Evolutionary conservation across 1,140 invertebrate genomes (phyloP).

Genomic region (Eupristina koningsbergeri): DNA sequence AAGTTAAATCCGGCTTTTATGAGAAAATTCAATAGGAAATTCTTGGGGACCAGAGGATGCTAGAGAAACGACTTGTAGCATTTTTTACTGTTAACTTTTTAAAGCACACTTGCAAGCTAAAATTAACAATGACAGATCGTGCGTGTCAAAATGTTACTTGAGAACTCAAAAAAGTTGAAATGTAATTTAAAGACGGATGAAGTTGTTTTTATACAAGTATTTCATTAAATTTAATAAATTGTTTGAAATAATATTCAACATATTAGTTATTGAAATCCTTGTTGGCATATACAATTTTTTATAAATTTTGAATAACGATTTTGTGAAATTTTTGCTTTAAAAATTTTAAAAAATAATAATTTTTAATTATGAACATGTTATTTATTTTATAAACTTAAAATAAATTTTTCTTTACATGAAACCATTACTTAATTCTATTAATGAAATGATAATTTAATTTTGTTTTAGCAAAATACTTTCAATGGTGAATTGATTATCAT

Average conservation of each 20-base stretch:
- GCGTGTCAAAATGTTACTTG: neutral
- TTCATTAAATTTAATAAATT: slow-evolving; percentile 9
- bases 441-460: no score
- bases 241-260: neutral
- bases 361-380: no score
- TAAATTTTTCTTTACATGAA: no score
- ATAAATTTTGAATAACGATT: no score
- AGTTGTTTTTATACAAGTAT: slow-evolving; percentile 11
- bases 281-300: no score
- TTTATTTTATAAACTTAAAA: no score
- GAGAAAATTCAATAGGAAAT: slow-evolving; percentile 22
- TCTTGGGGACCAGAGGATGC: neutral
- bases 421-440: no score
- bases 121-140: slow-evolving; percentile 41
- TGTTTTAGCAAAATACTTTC: no score
- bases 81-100: slow-evolving; percentile 12
- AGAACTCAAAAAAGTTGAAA: slow-evolving; percentile 9
- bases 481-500: no score
- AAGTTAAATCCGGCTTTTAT: slow-evolving; percentile 41
- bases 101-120: slow-evolving; percentile 33
- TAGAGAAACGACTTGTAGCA: neutral
- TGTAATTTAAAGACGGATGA: slow-evolving; percentile 35
- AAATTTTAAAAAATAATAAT: no score
- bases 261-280: neutral
- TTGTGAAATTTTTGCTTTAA: no score